Evolutionary conservation across 1,140 invertebrate species (phyloP).

Genomic region (Mesaphorura yosii): DNA sequence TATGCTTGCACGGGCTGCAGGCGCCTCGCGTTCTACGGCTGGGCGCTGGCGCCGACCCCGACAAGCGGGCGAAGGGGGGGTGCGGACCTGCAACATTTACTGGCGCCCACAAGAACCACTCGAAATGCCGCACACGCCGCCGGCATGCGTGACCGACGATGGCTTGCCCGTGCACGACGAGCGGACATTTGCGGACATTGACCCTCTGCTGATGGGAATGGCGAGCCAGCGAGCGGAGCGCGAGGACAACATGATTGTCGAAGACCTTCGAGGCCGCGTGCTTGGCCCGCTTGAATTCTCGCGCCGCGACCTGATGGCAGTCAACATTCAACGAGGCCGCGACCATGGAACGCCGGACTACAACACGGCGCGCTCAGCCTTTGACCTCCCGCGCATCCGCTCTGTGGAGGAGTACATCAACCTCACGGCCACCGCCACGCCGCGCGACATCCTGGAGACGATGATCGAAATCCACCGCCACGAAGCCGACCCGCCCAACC

Average conservation of each 20-base stretch:
- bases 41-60: background rate
- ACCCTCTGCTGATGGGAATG: slow-evolving; percentile 49
- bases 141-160: background rate
- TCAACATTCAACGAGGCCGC: slow-evolving; percentile 54
- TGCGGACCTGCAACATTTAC: slow-evolving; percentile 54
- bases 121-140: slow-evolving; percentile 26
- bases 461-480: too few species aligned
- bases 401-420: slow-evolving; percentile 36
- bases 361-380: slow-evolving; percentile 46
- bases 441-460: slow-evolving; percentile 2
- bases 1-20: slow-evolving; percentile 20
- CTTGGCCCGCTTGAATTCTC: slow-evolving; percentile 59
- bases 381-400: slow-evolving; percentile 37
- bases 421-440: slow-evolving; percentile 25
- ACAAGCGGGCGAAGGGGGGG: slow-evolving; percentile 31
- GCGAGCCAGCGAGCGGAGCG: slow-evolving; percentile 49
- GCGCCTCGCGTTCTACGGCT: slow-evolving; percentile 15
- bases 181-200: slow-evolving; percentile 41
- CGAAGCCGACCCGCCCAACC: too few species aligned
- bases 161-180: background rate
- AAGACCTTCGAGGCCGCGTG: slow-evolving; percentile 48
- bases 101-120: slow-evolving; percentile 44
- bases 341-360: slow-evolving; percentile 39
- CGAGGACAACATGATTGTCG: slow-evolving; percentile 53
- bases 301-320: slow-evolving; percentile 50